Conservation (phyloP, 2,113 vertebrate species). For the Ptilorrhoa leucosticta region DNA sequence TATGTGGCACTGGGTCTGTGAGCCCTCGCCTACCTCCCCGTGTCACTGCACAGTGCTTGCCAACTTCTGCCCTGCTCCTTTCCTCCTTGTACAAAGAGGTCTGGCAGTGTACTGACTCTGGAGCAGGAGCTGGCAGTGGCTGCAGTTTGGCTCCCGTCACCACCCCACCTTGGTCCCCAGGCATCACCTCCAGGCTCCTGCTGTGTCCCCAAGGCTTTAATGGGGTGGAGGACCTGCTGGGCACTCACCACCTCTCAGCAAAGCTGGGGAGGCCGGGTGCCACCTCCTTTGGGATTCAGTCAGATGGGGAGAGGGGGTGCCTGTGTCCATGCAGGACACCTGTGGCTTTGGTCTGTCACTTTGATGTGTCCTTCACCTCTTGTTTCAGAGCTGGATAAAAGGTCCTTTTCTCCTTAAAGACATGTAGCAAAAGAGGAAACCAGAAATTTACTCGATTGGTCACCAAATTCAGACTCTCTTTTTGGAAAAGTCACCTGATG, state of each 20-base stretch:
- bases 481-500: neutral
- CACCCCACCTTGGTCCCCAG: neutral
- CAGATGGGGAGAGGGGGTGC: neutral
- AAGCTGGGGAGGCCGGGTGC: fast-evolving
- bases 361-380: neutral
- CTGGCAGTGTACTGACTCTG: fast-evolving
- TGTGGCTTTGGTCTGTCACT: neutral
- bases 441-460: neutral
- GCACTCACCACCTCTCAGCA: neutral
- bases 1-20: neutral
- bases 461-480: neutral
- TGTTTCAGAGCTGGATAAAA: neutral
- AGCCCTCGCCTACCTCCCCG: fast-evolving
- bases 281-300: neutral
- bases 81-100: neutral
- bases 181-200: neutral
- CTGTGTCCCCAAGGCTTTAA: neutral
- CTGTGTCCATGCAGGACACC: neutral
- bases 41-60: neutral
- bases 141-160: neutral
- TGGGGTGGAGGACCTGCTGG: neutral
- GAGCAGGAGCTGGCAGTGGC: neutral
- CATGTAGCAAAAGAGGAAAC: neutral
- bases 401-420: neutral
- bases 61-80: neutral